phyloP scores from a whole-genome alignment of 2,888 invertebrate species.

The Lutraria lutraria region DNA sequence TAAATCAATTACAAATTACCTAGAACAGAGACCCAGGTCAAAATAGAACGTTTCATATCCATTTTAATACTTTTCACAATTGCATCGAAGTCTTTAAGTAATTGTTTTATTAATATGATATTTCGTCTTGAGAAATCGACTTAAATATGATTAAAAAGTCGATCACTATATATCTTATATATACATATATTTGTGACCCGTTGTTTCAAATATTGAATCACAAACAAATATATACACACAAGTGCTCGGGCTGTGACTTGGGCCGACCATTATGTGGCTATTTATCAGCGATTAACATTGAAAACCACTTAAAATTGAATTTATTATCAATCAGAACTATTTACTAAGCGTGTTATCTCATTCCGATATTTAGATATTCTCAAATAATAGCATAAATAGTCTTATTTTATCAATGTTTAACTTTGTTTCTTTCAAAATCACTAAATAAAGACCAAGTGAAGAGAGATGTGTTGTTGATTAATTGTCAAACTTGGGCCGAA shows the following conservation, averaged over 20 bases:
- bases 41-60: background rate
- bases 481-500: too few species aligned
- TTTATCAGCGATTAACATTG: background rate
- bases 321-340: background rate
- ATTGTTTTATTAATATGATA: background rate
- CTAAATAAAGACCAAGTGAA: too few species aligned
- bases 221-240: background rate
- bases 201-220: background rate
- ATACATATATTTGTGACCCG: too few species aligned
- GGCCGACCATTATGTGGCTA: background rate
- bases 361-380: background rate
- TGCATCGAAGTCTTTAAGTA: background rate
- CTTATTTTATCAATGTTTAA: too few species aligned
- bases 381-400: background rate
- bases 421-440: too few species aligned
- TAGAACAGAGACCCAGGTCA: background rate
- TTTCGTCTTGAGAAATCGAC: background rate
- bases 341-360: background rate
- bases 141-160: too few species aligned
- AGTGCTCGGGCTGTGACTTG: background rate
- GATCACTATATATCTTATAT: too few species aligned
- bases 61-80: background rate
- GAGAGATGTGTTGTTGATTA: too few species aligned
- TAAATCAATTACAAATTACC: background rate
- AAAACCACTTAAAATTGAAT: background rate